A percentile compares a stretch with the other conserved stretches of the same genome.
phyloP scores from a whole-genome alignment of 2,797 vertebrate species.

The Manis pentadactyla region DNA sequence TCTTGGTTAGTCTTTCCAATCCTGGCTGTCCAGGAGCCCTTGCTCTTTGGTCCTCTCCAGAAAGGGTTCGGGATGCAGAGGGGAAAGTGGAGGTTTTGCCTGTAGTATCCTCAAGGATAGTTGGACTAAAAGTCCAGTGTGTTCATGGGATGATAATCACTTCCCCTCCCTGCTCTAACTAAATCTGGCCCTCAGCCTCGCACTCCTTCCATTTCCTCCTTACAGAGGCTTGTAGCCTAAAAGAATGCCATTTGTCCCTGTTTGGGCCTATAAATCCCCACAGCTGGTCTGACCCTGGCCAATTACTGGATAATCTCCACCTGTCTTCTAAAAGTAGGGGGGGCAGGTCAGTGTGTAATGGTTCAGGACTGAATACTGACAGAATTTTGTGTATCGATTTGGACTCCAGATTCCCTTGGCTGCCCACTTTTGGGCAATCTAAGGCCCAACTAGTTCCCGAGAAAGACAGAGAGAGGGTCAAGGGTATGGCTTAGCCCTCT shows the following conservation, averaged over 20 bases:
- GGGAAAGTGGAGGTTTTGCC: neutral
- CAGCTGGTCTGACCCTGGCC: neutral
- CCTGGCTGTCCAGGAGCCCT: neutral
- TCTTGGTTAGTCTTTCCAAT: conserved; percentile 6
- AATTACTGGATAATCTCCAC: conserved; percentile 30
- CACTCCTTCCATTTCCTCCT: conserved; percentile 20
- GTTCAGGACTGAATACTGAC: neutral
- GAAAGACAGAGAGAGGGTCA: neutral
- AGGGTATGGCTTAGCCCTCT: neutral
- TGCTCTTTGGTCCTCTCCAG: neutral
- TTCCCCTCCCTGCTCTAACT: neutral
- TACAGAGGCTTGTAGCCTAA: neutral
- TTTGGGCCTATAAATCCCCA: conserved; percentile 24
- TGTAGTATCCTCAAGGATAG: neutral
- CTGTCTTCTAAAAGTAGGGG: neutral
- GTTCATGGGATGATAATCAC: neutral
- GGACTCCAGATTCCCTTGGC: neutral
- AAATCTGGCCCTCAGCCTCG: neutral
- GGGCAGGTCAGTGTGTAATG: neutral
- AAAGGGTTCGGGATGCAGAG: neutral
- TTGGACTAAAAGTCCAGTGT: neutral
- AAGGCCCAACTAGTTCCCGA: conserved; percentile 34
- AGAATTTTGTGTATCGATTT: neutral
- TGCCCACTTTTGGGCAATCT: neutral
- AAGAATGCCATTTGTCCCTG: neutral